Conservation (phyloP, 1,140 invertebrate genomes). For the Scaptodrosophila lebanonensis region DNA sequence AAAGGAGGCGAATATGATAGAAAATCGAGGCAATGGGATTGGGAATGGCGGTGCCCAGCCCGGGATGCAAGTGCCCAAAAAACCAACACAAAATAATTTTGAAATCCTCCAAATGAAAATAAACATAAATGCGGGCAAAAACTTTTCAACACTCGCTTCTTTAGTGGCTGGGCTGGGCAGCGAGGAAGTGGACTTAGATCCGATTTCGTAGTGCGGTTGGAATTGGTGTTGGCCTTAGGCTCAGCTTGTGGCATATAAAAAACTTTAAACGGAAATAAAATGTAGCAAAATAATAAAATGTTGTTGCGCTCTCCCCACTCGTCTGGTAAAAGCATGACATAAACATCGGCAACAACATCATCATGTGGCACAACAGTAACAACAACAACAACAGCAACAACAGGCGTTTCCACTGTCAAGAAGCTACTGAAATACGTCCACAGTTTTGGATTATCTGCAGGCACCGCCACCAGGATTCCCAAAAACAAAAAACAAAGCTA, state of each 20-base stretch:
- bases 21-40: not conserved
- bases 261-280: conserved; percentile 66
- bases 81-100: conserved; percentile 49
- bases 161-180: too few species aligned
- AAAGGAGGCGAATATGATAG: not conserved
- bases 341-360: conserved; percentile 31
- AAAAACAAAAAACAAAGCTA: not conserved
- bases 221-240: conserved; percentile 32
- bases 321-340: conserved; percentile 41
- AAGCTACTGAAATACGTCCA: too few species aligned
- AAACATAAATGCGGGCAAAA: not conserved
- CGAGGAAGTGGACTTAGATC: not conserved
- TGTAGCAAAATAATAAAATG: conserved; percentile 66
- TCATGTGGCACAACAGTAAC: too few species aligned
- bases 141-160: too few species aligned
- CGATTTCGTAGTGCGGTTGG: not conserved
- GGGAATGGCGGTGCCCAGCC: not conserved
- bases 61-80: not conserved
- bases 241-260: conserved; percentile 38
- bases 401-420: too few species aligned
- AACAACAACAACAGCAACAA: too few species aligned
- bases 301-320: conserved; percentile 28
- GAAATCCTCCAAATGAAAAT: conserved; percentile 23
- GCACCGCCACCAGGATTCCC: too few species aligned
- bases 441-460: too few species aligned